Percentiles rank a stretch among this genome's conserved stretches.
Conservation (phyloP, 2,888 invertebrate species). For the Amitus sp. region DNA sequence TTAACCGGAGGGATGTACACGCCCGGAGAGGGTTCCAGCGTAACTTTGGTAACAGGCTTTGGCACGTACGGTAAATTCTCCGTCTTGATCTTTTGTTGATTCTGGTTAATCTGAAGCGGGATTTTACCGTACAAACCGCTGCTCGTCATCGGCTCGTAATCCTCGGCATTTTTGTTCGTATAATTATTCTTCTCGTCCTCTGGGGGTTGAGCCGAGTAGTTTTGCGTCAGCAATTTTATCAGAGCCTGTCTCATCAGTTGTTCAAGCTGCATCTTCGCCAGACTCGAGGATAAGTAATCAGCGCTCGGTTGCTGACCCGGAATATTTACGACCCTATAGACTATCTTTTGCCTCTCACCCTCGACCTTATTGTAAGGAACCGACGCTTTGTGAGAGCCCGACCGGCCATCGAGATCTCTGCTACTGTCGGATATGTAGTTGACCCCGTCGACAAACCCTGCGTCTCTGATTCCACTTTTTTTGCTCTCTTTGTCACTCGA, state of each 20-base stretch:
- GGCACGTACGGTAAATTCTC: conserved; percentile 37
- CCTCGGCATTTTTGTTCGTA: conserved; percentile 36
- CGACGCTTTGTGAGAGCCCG: conserved; percentile 49
- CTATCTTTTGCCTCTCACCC: conserved; percentile 43
- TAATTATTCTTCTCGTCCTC: conserved; percentile 18
- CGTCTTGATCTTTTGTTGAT: conserved; percentile 39
- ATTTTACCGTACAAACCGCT: conserved; percentile 41
- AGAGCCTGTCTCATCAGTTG: conserved; percentile 55
- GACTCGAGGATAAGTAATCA: conserved; percentile 43
- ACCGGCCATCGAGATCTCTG: conserved; percentile 55
- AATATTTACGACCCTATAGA: conserved; percentile 53
- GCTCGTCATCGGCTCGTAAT: conserved; percentile 48
- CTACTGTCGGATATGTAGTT: conserved; percentile 52
- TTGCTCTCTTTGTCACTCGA: conserved; percentile 34
- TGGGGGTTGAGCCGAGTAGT: conserved; percentile 37
- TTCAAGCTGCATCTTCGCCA: conserved; percentile 50
- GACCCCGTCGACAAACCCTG: conserved; percentile 52
- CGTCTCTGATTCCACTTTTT: conserved; percentile 43
- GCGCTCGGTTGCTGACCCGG: conserved; percentile 49
- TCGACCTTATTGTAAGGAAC: conserved; percentile 51
- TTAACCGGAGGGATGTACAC: conserved; percentile 49
- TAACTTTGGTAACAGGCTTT: conserved; percentile 47
- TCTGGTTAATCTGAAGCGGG: conserved; percentile 23
- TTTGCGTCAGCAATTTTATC: conserved; percentile 50
- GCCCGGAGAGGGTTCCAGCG: conserved; percentile 47